Percentiles rank a stretch among this genome's conserved stretches.
phyloP scores from a whole-genome alignment of 1,140 invertebrate species.

The Pseudomyrmex cubaensis region DNA sequence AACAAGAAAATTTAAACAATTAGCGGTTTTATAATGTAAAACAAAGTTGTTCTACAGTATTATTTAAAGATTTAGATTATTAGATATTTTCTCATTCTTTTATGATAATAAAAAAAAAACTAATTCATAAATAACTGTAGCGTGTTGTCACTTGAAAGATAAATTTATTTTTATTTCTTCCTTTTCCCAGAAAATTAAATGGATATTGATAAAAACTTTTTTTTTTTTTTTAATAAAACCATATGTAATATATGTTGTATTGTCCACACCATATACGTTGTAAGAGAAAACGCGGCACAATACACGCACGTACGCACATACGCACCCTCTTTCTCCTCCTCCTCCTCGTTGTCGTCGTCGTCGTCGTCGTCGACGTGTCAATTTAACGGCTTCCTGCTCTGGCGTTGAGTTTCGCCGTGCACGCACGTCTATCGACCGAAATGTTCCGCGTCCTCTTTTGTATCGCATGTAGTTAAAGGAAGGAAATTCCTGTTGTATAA shows the following conservation, averaged over 20 bases:
- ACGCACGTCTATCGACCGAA: conserved; percentile 58
- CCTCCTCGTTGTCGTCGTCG: not conserved
- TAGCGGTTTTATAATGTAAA: too few relatives aligned
- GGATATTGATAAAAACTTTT: not conserved
- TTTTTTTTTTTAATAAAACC: not conserved
- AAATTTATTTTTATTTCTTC: not conserved
- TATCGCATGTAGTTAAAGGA: conserved; percentile 1
- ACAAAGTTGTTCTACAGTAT: too few relatives aligned
- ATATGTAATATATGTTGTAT: conserved; percentile 11
- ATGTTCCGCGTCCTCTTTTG: conserved; percentile 52
- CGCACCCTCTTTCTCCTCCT: not conserved
- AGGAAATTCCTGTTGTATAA: not conserved
- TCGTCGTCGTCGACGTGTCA: conserved; percentile 38
- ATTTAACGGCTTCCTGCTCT: conserved; percentile 62
- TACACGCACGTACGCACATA: not conserved
- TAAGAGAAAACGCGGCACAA: conserved; percentile 37
- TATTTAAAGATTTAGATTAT: too few relatives aligned
- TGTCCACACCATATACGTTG: not conserved
- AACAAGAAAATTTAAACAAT: too few relatives aligned
- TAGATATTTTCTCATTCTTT: too few relatives aligned
- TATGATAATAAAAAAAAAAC: too few relatives aligned
- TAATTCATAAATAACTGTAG: too few relatives aligned
- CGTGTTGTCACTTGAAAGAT: too few relatives aligned
- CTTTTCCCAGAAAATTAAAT: not conserved
- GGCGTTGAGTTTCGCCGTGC: conserved; percentile 47